Base-by-base conservation (phyloP, 1,140 invertebrate species). In the Metopolophium dirhodum region DNA sequence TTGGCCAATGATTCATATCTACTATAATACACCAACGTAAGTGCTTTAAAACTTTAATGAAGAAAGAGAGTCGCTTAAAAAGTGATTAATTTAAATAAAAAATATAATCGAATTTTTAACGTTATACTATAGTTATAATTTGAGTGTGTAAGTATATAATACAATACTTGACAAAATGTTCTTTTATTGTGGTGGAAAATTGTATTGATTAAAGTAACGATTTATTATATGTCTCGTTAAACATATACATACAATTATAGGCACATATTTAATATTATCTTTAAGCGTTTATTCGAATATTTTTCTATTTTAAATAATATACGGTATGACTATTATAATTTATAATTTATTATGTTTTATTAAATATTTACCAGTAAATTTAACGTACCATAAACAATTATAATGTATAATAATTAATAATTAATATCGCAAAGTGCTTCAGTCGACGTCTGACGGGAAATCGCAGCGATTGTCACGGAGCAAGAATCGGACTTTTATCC, bases 1-100 rank as follows among this genome's bases (percentile, higher is more conserved):
- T 82, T 91, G 30, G 90, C 45, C 90, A 91, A 82, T 47, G 90
- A 91, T 90, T 90, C 89, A 68, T 68, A 47, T 91, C 68, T 35
- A 3, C 22, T 47, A 35, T 47, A 47, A 91, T 82, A 49, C n/a
- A 49, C 30, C 20, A 22, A 82, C 26, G n/a, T 26, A 91, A 91
- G 90, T 91, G 47, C 90, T 82, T 82, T 82, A 82, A 91, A 23
- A 77, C 45, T 82, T 91, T 51, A 49, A 91, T 18, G 8, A 47
- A 77, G 35, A 91, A 49, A 91, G 14, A 8, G 20, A 23, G 82
- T 82, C 30, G 47, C 22, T 91, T 91, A 35, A 77, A 77, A 91
- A 82, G 57, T 45, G 35, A 45, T 90, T 90, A 88, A 88, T 54
- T 51, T 35, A 88, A 51, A 88, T 35, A 88, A 35, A 37, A 51